These are phyloP conservation scores for Polylopha cassiicola DNA, from an alignment of 2,888 invertebrate genomes.

Conservation along the genomic window DNA sequence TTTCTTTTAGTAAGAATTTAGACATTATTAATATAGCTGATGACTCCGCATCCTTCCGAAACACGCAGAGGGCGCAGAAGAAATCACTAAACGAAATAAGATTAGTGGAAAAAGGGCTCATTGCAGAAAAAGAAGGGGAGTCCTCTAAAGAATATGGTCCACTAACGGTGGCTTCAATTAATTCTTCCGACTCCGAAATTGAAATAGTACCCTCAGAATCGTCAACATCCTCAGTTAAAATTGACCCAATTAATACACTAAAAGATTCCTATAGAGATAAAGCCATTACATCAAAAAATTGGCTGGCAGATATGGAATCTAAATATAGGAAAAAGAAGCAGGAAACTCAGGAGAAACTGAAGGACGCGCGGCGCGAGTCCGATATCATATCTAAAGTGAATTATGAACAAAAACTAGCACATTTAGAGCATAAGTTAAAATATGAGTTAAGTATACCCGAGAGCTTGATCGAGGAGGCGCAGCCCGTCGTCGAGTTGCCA, in stretches of 20 bases:
- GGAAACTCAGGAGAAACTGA: slow-evolving; percentile 61
- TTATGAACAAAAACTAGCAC: slow-evolving; percentile 61
- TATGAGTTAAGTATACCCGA: slow-evolving; percentile 70
- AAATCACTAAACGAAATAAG: slow-evolving; percentile 56
- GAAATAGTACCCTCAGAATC: slow-evolving; percentile 62
- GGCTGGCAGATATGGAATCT: slow-evolving; percentile 70
- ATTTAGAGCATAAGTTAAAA: slow-evolving; percentile 63
- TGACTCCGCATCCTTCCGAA: slow-evolving; percentile 53
- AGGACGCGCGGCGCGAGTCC: slow-evolving; percentile 63
- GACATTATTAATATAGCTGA: slow-evolving; percentile 55
- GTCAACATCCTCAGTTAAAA: slow-evolving; percentile 57
- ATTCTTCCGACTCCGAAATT: slow-evolving; percentile 67
- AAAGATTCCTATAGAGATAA: slow-evolving; percentile 74
- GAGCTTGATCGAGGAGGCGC: slow-evolving; percentile 64
- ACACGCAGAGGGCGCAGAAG: slow-evolving; percentile 52
- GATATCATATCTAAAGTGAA: slow-evolving; percentile 69
- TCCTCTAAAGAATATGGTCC: slow-evolving; percentile 58
- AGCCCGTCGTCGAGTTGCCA: slow-evolving; percentile 68
- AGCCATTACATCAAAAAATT: slow-evolving; percentile 67
- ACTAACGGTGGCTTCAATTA: slow-evolving; percentile 63
- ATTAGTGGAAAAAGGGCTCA: slow-evolving; percentile 47
- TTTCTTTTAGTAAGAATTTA: slow-evolving; percentile 37
- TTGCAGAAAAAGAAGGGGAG: slow-evolving; percentile 46
- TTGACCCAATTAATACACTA: slow-evolving; percentile 75
- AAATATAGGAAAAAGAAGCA: slow-evolving; percentile 64